Base-by-base conservation (phyloP, 1,140 invertebrate species). In the Papilio helenus region DNA sequence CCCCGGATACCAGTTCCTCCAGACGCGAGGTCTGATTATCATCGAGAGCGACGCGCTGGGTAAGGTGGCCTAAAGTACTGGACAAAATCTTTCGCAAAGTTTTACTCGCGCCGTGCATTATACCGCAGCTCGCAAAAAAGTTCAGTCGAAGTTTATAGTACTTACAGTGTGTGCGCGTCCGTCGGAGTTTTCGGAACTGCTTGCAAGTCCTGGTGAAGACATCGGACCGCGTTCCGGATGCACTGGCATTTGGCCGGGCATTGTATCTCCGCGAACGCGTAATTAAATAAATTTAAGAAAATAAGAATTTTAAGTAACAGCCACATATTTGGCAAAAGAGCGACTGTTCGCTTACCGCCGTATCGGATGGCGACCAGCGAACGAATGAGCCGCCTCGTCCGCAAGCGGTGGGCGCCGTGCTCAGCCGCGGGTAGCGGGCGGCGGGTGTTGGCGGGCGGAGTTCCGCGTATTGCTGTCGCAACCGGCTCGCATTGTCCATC, bases 181-280 rank as follows among this genome's bases (percentile, higher is more conserved):
- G 80, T 77, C 71, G 92, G 84, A 7, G 85, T 78, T 76, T 87
- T 88, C 71, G 92, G 92, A 51, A 93, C 84, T 12, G 83, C 86
- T 55, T 84, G 83, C 51, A 93, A 84, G 34, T 89, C 87, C 81
- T 93, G 89, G 44, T 90, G 88, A 10, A 92, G 82, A 73, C 92
- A 93, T 0, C 88, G 83, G 5, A 92, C 88, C 68, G 90, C 80
- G 71, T 85, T 89, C 34, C 88, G 82, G 9, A 84, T 72, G 44
- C 92, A 93, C 80, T 90, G 81, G 79, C 92, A 93, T 86, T 87
- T 92, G 4, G 82, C 29, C 9, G 92, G 92, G 39, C 92, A 93
- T 72, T 51, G 14, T 77, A 84, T 80, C 14, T 87, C 83, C 23
- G 86, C 74, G 5, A 76, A 80, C 39, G 81, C 76, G 18, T 86